These are phyloP conservation scores for Acronicta alni DNA, from an alignment of 2,888 invertebrate species.

Conservation along the genomic window DNA sequence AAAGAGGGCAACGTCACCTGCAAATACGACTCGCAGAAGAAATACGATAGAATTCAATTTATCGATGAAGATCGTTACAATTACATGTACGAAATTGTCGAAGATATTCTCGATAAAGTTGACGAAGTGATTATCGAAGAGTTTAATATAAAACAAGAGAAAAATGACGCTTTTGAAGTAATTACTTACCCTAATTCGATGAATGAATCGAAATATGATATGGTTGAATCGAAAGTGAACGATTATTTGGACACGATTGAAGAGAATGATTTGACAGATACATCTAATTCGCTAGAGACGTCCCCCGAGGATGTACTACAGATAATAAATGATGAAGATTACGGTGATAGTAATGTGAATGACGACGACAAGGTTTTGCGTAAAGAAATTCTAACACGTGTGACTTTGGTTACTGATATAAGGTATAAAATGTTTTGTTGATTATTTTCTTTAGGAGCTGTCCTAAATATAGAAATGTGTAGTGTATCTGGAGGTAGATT, in stretches of 20 bases:
- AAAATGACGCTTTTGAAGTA: conserved; percentile 73
- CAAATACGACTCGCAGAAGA: conserved; percentile 53
- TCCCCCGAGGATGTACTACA: conserved; percentile 60
- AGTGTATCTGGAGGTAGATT: too few relatives aligned
- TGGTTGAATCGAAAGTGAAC: conserved; percentile 55
- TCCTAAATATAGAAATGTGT: too few relatives aligned
- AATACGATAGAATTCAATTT: conserved; percentile 4
- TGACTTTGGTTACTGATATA: conserved; percentile 56
- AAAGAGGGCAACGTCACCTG: conserved; percentile 73
- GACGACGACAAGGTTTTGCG: conserved; percentile 49
- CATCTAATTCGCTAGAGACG: conserved; percentile 53
- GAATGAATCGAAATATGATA: conserved; percentile 41
- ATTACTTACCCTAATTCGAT: conserved; percentile 65
- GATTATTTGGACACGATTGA: conserved; percentile 76
- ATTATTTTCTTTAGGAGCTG: too few relatives aligned
- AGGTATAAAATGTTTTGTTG: conserved; percentile 55
- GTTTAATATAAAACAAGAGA: conserved; percentile 36
- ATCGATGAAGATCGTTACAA: conserved; percentile 48
- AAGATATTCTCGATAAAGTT: conserved; percentile 74
- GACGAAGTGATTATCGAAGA: conserved; percentile 58
- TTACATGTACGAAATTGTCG: conserved; percentile 66
- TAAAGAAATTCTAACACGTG: conserved; percentile 22
- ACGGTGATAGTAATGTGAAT: conserved; percentile 66
- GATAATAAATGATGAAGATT: conserved; percentile 60
- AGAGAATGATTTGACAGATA: conserved; percentile 67